Evolutionary conservation across 53 echinoderm and acorn worm species (phyloP).

Genomic region (Antedon mediterranea): DNA sequence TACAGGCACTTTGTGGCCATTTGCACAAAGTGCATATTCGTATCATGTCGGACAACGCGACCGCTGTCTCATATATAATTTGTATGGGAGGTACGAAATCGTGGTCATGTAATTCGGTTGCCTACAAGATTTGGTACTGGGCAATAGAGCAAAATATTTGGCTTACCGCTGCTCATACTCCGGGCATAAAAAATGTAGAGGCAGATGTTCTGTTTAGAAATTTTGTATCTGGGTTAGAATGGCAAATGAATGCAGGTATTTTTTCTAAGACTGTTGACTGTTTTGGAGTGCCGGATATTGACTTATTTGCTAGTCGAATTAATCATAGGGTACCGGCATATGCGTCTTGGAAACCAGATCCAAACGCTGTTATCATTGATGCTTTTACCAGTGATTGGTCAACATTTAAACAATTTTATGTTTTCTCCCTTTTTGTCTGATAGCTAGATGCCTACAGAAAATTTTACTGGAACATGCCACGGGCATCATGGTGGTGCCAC

Average conservation of each 20-base stretch:
- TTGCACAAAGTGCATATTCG: not conserved
- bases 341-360: not conserved
- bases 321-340: not conserved
- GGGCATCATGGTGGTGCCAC: slow-evolving; percentile 5
- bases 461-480: not conserved
- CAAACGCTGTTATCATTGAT: not conserved
- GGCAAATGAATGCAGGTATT: not conserved
- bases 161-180: not conserved
- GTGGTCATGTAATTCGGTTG: not conserved
- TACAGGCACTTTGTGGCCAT: not conserved
- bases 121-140: not conserved
- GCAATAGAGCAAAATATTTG: not conserved
- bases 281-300: not conserved
- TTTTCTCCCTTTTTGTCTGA: slow-evolving; percentile 3
- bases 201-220: not conserved
- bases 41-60: not conserved
- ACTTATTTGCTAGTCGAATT: not conserved
- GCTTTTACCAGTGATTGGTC: not conserved
- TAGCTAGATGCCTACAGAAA: slow-evolving; percentile 7
- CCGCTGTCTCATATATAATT: not conserved
- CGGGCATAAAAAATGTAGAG: not conserved
- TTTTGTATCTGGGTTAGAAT: not conserved
- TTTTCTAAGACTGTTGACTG: not conserved
- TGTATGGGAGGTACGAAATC: not conserved
- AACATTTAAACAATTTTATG: not conserved